These are phyloP conservation scores for Cyphomyrmex costatus DNA, from an alignment of 1,140 invertebrate species.

Conservation along the genomic window DNA sequence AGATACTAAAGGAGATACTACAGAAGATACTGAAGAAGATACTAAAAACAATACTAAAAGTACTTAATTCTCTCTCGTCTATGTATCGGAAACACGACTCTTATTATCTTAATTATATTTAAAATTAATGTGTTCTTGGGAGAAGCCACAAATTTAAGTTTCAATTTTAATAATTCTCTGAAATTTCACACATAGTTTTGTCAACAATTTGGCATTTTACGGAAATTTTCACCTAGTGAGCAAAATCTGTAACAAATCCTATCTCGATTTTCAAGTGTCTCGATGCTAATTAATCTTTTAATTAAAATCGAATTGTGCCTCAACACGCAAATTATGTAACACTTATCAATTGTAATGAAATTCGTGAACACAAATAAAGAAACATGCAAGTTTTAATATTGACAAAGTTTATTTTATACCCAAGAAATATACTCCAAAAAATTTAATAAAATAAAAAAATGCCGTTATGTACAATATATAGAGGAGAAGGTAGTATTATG, in stretches of 20 bases:
- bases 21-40: too few species aligned
- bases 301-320: neutral
- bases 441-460: conserved; percentile 27
- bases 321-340: neutral
- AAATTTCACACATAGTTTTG: neutral
- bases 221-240: neutral
- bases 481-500: neutral
- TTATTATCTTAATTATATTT: conserved; percentile 6
- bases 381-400: neutral
- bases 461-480: neutral
- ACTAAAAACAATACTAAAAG: too few species aligned
- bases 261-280: too few species aligned
- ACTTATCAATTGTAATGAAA: neutral
- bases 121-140: conserved; percentile 24
- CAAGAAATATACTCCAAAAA: neutral
- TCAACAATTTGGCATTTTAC: neutral
- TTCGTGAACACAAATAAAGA: neutral
- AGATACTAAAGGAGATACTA: too few species aligned
- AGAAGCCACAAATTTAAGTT: neutral
- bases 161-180: neutral
- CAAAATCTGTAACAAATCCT: neutral
- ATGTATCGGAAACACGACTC: neutral
- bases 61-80: neutral
- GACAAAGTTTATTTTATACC: neutral
- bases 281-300: too few species aligned